Evolutionary conservation across 2,888 invertebrate genomes (phyloP).

Genomic region (Ectropis crepuscularia): DNA sequence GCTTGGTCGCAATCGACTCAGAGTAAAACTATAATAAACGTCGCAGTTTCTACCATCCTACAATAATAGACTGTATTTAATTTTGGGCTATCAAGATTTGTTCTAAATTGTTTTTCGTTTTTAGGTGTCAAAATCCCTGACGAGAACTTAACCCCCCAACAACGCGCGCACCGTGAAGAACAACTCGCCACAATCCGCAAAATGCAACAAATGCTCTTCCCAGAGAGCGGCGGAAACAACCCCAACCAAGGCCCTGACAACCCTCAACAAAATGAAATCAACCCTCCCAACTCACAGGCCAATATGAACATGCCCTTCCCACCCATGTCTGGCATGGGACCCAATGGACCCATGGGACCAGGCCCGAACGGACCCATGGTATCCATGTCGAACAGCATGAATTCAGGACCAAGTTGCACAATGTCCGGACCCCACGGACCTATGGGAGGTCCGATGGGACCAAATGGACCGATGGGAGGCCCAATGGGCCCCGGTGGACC

Average conservation of each 20-base stretch:
- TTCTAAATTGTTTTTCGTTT: conserved; percentile 22
- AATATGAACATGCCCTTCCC: conserved; percentile 76
- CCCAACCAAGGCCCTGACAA: conserved; percentile 64
- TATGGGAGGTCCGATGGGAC: conserved; percentile 64
- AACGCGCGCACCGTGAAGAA: conserved; percentile 96
- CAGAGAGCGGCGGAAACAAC: conserved; percentile 86
- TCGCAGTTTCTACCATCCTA: no score
- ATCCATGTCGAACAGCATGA: conserved; percentile 77
- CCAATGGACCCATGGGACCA: conserved; percentile 74
- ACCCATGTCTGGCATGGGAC: conserved; percentile 72
- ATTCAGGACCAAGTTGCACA: conserved; percentile 77
- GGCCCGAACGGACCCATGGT: conserved; percentile 79
- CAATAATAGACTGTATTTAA: no score
- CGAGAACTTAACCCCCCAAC: conserved; percentile 98
- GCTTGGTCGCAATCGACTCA: no score
- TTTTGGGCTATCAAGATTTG: not conserved
- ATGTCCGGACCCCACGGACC: conserved; percentile 69
- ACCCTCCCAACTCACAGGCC: conserved; percentile 72
- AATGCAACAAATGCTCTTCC: conserved; percentile 96
- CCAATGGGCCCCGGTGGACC: conserved; percentile 75
- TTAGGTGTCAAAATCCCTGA: conserved; percentile 95
- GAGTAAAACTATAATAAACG: no score
- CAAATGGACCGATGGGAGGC: conserved; percentile 64
- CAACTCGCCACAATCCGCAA: conserved; percentile 95
- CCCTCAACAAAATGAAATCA: conserved; percentile 67